A percentile compares a stretch with the other conserved stretches of the same genome.
These are phyloP conservation scores for Stratiomys singularior DNA, from an alignment of 2,888 invertebrate genomes.

Conservation along the genomic window DNA sequence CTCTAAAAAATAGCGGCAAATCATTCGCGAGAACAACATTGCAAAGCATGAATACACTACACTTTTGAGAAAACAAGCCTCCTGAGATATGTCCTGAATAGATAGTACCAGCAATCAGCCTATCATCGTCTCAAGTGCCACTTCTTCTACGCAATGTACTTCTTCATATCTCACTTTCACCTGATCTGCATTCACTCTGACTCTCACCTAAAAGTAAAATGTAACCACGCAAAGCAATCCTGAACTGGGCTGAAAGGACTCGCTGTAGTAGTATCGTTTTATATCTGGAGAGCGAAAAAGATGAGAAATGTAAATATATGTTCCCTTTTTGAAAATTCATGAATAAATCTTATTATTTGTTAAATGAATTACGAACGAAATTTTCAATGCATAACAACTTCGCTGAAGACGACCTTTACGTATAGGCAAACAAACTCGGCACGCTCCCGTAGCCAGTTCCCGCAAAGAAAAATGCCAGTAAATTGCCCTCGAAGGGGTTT, in stretches of 20 bases:
- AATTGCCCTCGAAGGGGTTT: not conserved
- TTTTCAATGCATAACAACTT: not conserved
- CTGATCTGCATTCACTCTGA: not conserved
- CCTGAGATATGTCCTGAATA: not conserved
- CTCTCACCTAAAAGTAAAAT: not conserved
- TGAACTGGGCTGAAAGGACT: not conserved
- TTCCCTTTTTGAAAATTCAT: constrained; percentile 36
- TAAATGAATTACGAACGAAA: constrained; percentile 23
- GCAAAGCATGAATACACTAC: not conserved
- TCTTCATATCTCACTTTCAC: not conserved
- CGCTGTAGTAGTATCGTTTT: not conserved
- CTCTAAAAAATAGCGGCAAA: not conserved
- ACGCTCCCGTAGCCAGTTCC: not conserved
- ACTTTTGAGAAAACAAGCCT: not conserved
- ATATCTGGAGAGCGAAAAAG: not conserved
- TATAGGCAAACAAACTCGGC: no score
- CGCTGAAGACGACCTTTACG: not conserved
- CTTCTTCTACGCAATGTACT: not conserved
- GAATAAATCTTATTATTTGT: constrained; percentile 39
- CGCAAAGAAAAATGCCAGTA: not conserved
- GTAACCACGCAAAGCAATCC: not conserved
- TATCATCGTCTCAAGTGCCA: not conserved
- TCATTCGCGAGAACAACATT: not conserved
- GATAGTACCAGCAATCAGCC: constrained; percentile 7
- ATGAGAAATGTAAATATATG: constrained; percentile 26